Percentiles rank a stretch among this genome's conserved stretches.
These are phyloP conservation scores for Lysiphlebus fabarum DNA, from an alignment of 1,140 invertebrate genomes.

Conservation along the genomic window DNA sequence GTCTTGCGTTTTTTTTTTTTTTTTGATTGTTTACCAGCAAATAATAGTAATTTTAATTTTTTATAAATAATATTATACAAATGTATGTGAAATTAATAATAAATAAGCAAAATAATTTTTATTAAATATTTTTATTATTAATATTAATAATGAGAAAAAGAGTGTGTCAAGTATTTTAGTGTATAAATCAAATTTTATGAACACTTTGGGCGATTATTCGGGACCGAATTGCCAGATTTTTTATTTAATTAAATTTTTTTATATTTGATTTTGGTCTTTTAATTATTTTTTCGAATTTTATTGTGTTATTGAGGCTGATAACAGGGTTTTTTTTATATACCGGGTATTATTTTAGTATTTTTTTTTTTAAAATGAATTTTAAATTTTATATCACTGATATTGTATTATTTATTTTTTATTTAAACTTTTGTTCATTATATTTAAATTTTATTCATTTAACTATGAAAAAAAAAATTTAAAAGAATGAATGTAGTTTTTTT, in stretches of 20 bases:
- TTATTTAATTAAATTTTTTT: slow-evolving; percentile 2
- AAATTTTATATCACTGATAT: not conserved
- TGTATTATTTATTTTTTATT: not conserved
- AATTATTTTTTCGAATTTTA: slow-evolving; percentile 38
- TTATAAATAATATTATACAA: no score
- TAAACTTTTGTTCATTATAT: not conserved
- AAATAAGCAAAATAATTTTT: slow-evolving; percentile 19
- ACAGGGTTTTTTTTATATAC: slow-evolving; percentile 48
- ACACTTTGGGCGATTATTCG: slow-evolving; percentile 51
- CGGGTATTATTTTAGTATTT: slow-evolving; percentile 33
- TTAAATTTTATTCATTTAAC: slow-evolving; percentile 34
- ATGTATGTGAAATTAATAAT: not conserved
- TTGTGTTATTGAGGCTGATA: slow-evolving; percentile 26
- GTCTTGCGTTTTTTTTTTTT: not conserved
- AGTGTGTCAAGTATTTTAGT: not conserved
- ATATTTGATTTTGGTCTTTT: not conserved
- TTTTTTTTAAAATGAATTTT: no score
- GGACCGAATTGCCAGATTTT: slow-evolving; percentile 39
- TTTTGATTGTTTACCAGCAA: not conserved
- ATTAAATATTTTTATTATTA: not conserved
- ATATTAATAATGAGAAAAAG: not conserved
- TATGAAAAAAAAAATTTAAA: slow-evolving; percentile 49
- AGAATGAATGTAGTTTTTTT: slow-evolving; percentile 46
- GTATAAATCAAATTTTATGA: slow-evolving; percentile 31
- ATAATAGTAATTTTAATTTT: no score